Percentiles rank a stretch among this genome's conserved stretches.
These are phyloP conservation scores for Atrina japonica DNA, from an alignment of 2,888 invertebrate species.

Conservation along the genomic window DNA sequence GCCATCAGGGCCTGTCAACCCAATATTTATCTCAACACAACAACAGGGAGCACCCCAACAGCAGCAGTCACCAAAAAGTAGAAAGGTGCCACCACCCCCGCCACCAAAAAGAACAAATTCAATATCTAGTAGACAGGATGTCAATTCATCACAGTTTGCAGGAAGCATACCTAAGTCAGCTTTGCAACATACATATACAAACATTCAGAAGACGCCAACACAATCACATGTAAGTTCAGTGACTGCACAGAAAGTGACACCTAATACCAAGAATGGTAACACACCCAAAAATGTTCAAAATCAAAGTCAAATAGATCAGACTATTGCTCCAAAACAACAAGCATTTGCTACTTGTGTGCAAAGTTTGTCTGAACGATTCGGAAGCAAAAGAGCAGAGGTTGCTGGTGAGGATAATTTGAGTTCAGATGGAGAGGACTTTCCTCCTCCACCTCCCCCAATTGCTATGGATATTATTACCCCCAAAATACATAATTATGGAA, in stretches of 20 bases:
- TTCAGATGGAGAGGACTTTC: constrained; percentile 76
- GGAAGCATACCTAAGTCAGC: constrained; percentile 46
- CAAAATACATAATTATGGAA: constrained; percentile 75
- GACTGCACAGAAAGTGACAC: constrained; percentile 44
- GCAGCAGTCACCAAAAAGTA: constrained; percentile 58
- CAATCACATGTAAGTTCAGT: constrained; percentile 25
- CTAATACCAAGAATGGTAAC: constrained; percentile 53
- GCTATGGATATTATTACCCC: constrained; percentile 77
- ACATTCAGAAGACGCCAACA: constrained; percentile 5
- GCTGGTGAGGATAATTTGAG: constrained; percentile 67
- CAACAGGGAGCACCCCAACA: constrained; percentile 51
- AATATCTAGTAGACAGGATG: constrained; percentile 61
- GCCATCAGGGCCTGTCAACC: constrained; percentile 50
- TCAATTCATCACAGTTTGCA: constrained; percentile 31
- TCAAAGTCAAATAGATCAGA: neutral
- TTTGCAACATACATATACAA: constrained; percentile 17
- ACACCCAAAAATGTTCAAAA: constrained; percentile 34
- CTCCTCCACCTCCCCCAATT: constrained; percentile 76
- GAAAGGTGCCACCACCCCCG: constrained; percentile 81
- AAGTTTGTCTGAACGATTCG: constrained; percentile 73
- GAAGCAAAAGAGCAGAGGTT: constrained; percentile 74
- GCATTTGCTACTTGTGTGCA: constrained; percentile 80
- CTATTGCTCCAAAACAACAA: constrained; percentile 58
- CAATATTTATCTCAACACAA: constrained; percentile 57
- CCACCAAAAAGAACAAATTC: constrained; percentile 82